Percentiles rank a stretch among this genome's conserved stretches.
Evolutionary conservation across 2,797 vertebrate genomes (phyloP).

Genomic region (Hafferia zeledoni): DNA sequence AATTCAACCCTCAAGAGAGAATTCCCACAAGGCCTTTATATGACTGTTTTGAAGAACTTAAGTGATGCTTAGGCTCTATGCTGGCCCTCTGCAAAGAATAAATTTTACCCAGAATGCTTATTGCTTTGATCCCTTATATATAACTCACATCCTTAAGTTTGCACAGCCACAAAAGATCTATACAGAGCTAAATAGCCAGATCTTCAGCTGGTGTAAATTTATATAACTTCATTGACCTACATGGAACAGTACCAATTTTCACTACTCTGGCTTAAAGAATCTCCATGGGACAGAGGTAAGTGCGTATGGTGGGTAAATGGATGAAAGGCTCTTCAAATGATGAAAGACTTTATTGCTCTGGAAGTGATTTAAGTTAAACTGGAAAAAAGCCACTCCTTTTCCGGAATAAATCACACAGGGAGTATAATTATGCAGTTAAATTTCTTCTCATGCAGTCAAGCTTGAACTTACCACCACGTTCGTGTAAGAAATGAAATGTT

Average conservation of each 20-base stretch:
- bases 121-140: conserved; percentile 61
- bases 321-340: conserved; percentile 64
- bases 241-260: conserved; percentile 64
- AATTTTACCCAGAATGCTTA: conserved; percentile 69
- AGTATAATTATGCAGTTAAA: conserved; percentile 59
- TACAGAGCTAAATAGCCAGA: conserved; percentile 49
- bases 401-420: conserved; percentile 55
- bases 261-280: conserved; percentile 60
- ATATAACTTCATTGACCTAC: conserved; percentile 66
- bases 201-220: conserved; percentile 70
- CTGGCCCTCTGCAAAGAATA: conserved; percentile 67
- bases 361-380: conserved; percentile 67
- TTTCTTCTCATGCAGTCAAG: conserved; percentile 63
- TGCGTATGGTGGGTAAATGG: conserved; percentile 47
- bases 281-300: conserved; percentile 65
- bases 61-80: conserved; percentile 51
- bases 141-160: conserved; percentile 61
- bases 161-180: conserved; percentile 62
- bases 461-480: conserved; percentile 50
- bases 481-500: conserved; percentile 59
- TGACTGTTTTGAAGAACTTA: conserved; percentile 52
- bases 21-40: conserved; percentile 60
- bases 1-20: conserved; percentile 48
- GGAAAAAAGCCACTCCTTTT: conserved; percentile 69
- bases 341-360: conserved; percentile 64